Percentiles rank a stretch among this genome's conserved stretches.
Evolutionary conservation across 2,113 vertebrate genomes (phyloP).

Genomic region (Tonatia bakeri): DNA sequence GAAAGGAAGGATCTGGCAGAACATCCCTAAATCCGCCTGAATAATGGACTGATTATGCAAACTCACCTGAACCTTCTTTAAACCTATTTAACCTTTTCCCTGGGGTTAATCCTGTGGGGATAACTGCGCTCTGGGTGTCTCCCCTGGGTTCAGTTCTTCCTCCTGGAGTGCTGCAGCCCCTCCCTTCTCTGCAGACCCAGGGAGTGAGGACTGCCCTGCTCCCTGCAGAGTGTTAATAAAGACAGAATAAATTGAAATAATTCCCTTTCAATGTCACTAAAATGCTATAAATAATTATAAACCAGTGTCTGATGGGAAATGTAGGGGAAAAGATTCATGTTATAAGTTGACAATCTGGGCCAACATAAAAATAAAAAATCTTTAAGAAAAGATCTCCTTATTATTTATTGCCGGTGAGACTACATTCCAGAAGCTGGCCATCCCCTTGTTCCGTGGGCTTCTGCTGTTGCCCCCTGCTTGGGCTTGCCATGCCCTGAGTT

Average conservation of each 20-base stretch:
- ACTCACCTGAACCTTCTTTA: constrained; percentile 37
- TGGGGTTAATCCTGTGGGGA: neutral
- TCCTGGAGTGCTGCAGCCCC: neutral
- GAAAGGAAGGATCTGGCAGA: neutral
- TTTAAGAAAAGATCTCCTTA: neutral
- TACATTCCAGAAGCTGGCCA: neutral
- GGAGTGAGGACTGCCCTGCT: neutral
- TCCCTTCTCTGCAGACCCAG: neutral
- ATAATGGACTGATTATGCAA: neutral
- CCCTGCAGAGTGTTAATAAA: constrained; percentile 2
- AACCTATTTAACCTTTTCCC: neutral
- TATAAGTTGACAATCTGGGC: neutral
- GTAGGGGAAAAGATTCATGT: neutral
- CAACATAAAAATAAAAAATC: neutral
- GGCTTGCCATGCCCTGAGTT: neutral
- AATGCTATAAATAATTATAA: constrained; percentile 18
- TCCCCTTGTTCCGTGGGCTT: neutral
- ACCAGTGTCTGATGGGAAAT: neutral
- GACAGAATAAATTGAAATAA: neutral
- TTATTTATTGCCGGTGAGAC: neutral
- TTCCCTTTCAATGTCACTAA: neutral
- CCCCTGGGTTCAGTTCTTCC: neutral
- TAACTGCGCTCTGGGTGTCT: neutral
- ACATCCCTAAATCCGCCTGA: constrained; percentile 4
- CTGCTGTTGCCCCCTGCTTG: neutral